Conservation (phyloP, 2,888 invertebrate species). For the Acanthosepion esculentum region DNA sequence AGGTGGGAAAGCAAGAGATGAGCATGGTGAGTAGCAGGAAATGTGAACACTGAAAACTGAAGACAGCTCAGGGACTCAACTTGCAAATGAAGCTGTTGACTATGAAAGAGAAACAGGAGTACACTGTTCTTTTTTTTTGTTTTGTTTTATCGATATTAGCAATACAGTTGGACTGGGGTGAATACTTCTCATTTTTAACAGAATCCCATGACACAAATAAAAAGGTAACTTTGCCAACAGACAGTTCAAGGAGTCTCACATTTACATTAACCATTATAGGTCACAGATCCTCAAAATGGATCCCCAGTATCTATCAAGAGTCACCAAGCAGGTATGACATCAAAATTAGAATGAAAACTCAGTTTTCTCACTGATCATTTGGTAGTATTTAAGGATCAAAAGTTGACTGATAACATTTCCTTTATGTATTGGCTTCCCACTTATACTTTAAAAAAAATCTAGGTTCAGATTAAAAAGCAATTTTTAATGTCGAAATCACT, state of each 20-base stretch:
- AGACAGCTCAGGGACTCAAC: slow-evolving; percentile 33
- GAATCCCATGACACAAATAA: not conserved
- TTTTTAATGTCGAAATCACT: no score
- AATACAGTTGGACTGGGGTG: not conserved
- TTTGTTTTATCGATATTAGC: not conserved
- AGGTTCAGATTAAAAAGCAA: no score
- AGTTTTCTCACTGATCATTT: not conserved
- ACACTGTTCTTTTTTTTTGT: not conserved
- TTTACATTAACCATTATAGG: not conserved
- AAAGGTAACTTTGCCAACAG: not conserved
- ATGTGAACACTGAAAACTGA: not conserved
- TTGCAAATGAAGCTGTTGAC: not conserved
- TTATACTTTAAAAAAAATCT: no score
- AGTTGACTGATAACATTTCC: not conserved
- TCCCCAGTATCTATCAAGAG: not conserved
- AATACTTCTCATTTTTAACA: not conserved
- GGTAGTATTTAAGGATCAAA: not conserved
- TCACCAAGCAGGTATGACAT: not conserved
- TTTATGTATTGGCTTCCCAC: not conserved
- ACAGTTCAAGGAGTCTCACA: not conserved
- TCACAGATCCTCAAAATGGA: not conserved
- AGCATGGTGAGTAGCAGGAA: not conserved
- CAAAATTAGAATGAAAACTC: not conserved
- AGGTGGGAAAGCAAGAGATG: not conserved
- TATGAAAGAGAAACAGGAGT: slow-evolving; percentile 6